These are phyloP conservation scores for Mormyrus proboscirostris DNA, from an alignment of 2,797 vertebrate species.

Conservation along the genomic window DNA sequence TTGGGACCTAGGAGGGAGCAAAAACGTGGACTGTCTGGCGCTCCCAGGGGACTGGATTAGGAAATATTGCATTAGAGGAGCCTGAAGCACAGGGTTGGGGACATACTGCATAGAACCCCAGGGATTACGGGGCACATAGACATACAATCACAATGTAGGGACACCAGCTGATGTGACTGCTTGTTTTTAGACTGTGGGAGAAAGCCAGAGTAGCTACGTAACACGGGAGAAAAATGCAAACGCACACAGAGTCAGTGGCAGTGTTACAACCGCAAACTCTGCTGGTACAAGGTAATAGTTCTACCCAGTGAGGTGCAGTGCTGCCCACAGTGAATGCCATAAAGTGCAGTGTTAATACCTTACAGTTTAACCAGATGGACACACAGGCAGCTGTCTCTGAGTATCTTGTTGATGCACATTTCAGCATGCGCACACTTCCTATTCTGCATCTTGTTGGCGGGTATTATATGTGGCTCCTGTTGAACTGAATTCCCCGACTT, in stretches of 20 bases:
- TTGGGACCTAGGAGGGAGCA: background rate
- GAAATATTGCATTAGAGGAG: background rate
- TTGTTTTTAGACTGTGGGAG: background rate
- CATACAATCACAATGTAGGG: background rate
- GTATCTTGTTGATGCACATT: background rate
- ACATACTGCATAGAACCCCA: background rate
- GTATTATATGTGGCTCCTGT: background rate
- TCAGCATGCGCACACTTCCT: background rate
- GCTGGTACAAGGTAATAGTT: background rate
- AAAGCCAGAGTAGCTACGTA: background rate
- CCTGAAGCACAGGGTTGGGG: background rate
- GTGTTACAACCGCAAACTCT: background rate
- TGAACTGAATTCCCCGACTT: background rate
- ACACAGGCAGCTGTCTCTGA: background rate
- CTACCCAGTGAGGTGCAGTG: background rate
- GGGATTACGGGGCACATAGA: background rate
- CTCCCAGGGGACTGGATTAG: background rate
- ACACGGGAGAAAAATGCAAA: background rate
- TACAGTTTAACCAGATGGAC: background rate
- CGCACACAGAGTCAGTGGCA: background rate
- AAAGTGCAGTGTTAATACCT: background rate
- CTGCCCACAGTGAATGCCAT: background rate
- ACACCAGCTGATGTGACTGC: background rate
- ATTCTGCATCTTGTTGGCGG: background rate
- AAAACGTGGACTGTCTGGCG: background rate